Base-by-base conservation (phyloP, 2,797 vertebrate species). In the Rousettus madagascariensis region DNA sequence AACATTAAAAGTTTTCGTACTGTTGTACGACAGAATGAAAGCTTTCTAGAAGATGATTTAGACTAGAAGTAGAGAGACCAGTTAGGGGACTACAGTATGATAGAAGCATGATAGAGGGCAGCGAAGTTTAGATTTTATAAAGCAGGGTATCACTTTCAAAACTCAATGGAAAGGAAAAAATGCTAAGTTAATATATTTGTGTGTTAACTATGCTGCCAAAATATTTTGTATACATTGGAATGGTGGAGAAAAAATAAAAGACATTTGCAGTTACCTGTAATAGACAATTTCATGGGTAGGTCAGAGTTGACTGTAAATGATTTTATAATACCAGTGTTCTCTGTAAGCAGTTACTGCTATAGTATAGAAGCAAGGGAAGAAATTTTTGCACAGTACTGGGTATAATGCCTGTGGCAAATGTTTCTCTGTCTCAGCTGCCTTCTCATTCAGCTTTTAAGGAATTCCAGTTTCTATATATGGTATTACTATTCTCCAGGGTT, bases 401-500 rank as follows among this genome's bases (percentile, higher is more conserved):
- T 84, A 53, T 53, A 72, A 65, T 89, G 46, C 20, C 24, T 84
- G 20, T 85, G 55, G 24, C 69, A 88, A 89, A 19, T 72, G 22
- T 74, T 93, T 63, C 22, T 87, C 33, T 55, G 1, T 85, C 15
- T 65, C 63, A 90, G 65, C 49, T 91, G 20, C 75, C 55, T 93
- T 85, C 30, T 95, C 28, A 89, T 92, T 92, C 26, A 95, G 30
- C 33, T 36, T 88, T 77, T 69, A 83, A 61, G 53, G 51, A 83
- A 71, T 84, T 88, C 49, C 7, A 77, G 22, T 53, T 66, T 95
- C 30, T 91, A 1, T 63, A 5, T 43, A 46, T 72, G 38, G 30
- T 88, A 49, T 59, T 53, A 59, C 71, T 87, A 15, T 78, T 77
- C 41, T 71, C n/a, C 43, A 89, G 12, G 51, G 33, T 90, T 68